These are phyloP conservation scores for Spodoptera littoralis DNA, from an alignment of 2,888 invertebrate genomes.

Conservation along the genomic window DNA sequence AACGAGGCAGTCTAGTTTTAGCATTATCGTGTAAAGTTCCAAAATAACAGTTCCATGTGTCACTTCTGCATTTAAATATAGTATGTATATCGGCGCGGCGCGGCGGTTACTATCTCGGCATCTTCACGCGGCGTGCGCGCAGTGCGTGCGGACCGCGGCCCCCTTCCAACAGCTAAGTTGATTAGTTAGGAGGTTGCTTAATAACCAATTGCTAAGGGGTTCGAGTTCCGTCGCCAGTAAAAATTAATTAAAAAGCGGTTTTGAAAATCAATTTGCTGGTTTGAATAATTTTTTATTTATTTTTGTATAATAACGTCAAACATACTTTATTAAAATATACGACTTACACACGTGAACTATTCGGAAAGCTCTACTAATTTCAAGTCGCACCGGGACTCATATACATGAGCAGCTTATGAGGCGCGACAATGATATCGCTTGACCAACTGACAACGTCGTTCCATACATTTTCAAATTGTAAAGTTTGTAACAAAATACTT, in stretches of 20 bases:
- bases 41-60: not conserved
- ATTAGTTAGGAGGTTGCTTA: conserved; percentile 65
- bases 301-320: too few species aligned
- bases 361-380: too few species aligned
- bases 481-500: too few species aligned
- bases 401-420: too few species aligned
- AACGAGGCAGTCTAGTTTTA: too few species aligned
- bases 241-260: conserved; percentile 36
- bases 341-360: too few species aligned
- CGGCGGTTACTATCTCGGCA: conserved; percentile 73
- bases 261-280: conserved; percentile 17
- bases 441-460: too few species aligned
- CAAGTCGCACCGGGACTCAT: too few species aligned
- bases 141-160: conserved; percentile 65
- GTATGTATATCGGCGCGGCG: not conserved
- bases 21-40: too few species aligned
- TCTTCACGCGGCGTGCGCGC: conserved; percentile 79
- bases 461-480: too few species aligned
- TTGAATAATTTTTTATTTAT: not conserved
- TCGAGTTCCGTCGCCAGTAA: conserved; percentile 29
- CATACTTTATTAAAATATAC: too few species aligned
- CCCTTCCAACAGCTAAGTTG: conserved; percentile 60
- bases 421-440: too few species aligned
- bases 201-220: conserved; percentile 56
- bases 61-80: conserved; percentile 7